phyloP scores from a whole-genome alignment of 1,140 invertebrate genomes.

The Drosophila santomea region DNA sequence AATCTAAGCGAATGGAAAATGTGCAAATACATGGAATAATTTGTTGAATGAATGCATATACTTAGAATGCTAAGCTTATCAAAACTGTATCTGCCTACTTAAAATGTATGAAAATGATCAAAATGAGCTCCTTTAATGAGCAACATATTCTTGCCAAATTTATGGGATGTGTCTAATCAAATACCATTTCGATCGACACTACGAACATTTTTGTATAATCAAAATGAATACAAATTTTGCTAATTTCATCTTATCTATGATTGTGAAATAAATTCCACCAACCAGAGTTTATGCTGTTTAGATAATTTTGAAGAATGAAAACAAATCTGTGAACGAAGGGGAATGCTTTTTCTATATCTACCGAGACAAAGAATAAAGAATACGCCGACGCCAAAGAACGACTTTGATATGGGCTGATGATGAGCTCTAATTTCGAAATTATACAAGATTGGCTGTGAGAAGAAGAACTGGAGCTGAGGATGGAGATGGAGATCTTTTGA shows the following conservation, averaged over 20 bases:
- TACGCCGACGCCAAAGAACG: slow-evolving; percentile 39
- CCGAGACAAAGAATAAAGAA: slow-evolving; percentile 22
- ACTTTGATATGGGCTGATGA: slow-evolving; percentile 74
- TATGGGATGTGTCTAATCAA: slow-evolving; percentile 16
- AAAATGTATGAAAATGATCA: neutral
- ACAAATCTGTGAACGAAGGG: neutral
- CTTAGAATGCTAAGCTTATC: neutral
- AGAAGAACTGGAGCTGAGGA: slow-evolving; percentile 26
- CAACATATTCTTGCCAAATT: neutral
- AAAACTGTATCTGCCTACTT: neutral
- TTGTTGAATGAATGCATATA: neutral
- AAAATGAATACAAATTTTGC: slow-evolving; percentile 38
- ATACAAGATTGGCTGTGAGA: slow-evolving; percentile 70
- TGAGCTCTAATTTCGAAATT: slow-evolving; percentile 82
- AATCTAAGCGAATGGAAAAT: no score
- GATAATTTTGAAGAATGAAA: neutral
- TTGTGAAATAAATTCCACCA: slow-evolving; percentile 1
- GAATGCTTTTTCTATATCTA: slow-evolving; percentile 3
- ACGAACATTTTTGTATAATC: slow-evolving; percentile 12
- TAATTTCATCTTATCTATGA: slow-evolving; percentile 23
- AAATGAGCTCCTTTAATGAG: slow-evolving; percentile 14
- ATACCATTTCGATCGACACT: slow-evolving; percentile 13
- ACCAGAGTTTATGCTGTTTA: slow-evolving; percentile 3
- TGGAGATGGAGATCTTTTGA: slow-evolving; percentile 36
- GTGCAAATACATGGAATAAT: no score